Conservation (phyloP, 2,113 vertebrate species). For the Hylia prasina region DNA sequence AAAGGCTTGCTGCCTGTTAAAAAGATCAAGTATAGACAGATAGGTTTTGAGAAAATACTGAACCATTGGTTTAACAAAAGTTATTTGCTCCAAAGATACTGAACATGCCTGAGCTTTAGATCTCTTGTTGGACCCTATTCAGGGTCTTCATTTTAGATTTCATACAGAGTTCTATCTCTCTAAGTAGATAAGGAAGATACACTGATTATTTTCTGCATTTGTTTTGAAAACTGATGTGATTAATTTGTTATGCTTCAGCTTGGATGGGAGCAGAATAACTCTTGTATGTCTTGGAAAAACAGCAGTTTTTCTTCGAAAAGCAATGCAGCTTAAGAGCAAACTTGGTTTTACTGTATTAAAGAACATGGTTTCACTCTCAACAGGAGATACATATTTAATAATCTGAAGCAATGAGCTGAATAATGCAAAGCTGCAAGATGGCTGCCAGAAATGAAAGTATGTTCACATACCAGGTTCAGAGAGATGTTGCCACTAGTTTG, state of each 20-base stretch:
- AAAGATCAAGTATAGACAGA: neutral
- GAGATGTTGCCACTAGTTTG: neutral
- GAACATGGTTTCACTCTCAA: neutral
- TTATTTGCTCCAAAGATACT: neutral
- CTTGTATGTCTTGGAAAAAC: neutral
- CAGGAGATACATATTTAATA: neutral
- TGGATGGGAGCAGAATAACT: neutral
- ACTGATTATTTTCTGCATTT: neutral
- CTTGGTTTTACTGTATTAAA: neutral
- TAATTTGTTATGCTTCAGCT: slow-evolving; percentile 20
- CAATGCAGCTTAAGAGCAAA: neutral
- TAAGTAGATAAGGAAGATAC: neutral
- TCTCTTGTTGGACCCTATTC: neutral
- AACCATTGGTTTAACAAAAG: neutral
- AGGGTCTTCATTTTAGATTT: neutral
- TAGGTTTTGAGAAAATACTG: neutral
- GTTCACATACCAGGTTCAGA: neutral
- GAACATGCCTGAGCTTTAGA: neutral
- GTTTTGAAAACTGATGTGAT: slow-evolving; percentile 24
- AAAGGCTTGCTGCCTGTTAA: neutral
- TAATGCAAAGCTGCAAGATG: neutral
- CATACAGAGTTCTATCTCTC: neutral
- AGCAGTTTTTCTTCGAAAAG: neutral
- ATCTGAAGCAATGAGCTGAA: neutral
- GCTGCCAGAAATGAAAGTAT: neutral